Evolutionary conservation across 2,888 invertebrate genomes (phyloP).

Genomic region (Molanna angustata): DNA sequence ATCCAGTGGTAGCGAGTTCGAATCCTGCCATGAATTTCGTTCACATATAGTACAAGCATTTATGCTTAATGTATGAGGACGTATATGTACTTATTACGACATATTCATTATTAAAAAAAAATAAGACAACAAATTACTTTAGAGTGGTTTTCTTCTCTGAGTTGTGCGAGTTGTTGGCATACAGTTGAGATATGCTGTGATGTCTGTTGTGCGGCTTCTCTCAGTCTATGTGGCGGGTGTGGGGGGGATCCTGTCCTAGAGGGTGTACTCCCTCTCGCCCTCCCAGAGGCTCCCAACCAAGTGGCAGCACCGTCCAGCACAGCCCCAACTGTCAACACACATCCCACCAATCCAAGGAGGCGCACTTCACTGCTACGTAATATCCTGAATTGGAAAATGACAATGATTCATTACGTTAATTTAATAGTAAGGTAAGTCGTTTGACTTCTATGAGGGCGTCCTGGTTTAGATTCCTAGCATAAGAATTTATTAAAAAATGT

Average conservation of each 20-base stretch:
- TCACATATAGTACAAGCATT: no score
- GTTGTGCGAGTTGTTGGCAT: slow-evolving; percentile 4
- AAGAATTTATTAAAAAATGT: no score
- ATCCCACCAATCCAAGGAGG: slow-evolving; percentile 42
- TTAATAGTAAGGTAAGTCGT: no score
- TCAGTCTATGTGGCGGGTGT: slow-evolving; percentile 11
- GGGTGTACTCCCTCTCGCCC: not conserved
- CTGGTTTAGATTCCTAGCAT: no score
- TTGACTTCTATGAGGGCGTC: no score
- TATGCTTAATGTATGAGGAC: no score
- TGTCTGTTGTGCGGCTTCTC: slow-evolving; percentile 11
- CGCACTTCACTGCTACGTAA: slow-evolving; percentile 40
- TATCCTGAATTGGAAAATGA: no score
- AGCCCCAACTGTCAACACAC: slow-evolving; percentile 40
- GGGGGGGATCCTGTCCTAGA: not conserved
- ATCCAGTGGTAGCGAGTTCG: no score
- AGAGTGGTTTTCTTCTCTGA: slow-evolving; percentile 25
- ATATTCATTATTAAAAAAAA: no score
- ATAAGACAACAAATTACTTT: slow-evolving; percentile 24
- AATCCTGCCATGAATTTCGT: no score
- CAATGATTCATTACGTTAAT: no score
- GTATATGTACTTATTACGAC: no score
- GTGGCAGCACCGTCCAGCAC: slow-evolving; percentile 41
- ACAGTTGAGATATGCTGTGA: slow-evolving; percentile 11
- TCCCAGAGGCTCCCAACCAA: slow-evolving; percentile 34